phyloP scores from a whole-genome alignment of 2,888 invertebrate genomes.

The Steinernema carpocapsae region DNA sequence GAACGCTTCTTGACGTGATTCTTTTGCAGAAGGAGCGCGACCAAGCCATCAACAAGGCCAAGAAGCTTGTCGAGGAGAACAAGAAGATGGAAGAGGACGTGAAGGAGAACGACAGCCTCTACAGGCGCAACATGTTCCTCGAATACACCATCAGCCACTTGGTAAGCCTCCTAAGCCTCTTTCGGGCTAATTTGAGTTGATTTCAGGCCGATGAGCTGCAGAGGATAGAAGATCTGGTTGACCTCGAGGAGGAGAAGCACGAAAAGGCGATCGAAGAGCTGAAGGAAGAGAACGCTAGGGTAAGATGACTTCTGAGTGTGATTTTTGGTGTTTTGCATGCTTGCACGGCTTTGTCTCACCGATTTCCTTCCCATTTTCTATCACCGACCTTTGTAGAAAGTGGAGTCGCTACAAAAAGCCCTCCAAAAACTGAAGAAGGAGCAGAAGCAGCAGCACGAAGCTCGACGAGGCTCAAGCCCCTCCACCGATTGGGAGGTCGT shows the following conservation, averaged over 20 bases:
- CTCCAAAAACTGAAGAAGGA: not conserved
- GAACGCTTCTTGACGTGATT: not conserved
- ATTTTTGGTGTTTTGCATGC: not conserved
- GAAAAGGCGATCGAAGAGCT: not conserved
- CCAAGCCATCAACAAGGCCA: too few species aligned
- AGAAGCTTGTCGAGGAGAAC: too few species aligned
- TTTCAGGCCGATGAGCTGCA: not conserved
- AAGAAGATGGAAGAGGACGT: too few species aligned
- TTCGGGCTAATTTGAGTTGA: not conserved
- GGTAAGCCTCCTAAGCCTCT: not conserved
- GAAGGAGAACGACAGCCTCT: conserved; percentile 10
- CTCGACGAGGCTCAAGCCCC: conserved; percentile 10
- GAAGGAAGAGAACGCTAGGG: not conserved
- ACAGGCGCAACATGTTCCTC: too few species aligned
- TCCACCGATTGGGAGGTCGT: conserved; percentile 14
- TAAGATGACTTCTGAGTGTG: not conserved
- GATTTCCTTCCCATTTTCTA: conserved; percentile 2
- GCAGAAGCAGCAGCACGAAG: not conserved
- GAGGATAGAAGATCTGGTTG: not conserved
- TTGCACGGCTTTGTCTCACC: not conserved
- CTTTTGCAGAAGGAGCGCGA: conserved; percentile 23
- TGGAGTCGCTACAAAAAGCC: not conserved
- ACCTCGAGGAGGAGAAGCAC: not conserved
- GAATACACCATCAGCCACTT: not conserved
- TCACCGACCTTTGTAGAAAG: not conserved